These are phyloP conservation scores for Smithornis capensis DNA, from an alignment of 2,113 vertebrate genomes.

Conservation along the genomic window DNA sequence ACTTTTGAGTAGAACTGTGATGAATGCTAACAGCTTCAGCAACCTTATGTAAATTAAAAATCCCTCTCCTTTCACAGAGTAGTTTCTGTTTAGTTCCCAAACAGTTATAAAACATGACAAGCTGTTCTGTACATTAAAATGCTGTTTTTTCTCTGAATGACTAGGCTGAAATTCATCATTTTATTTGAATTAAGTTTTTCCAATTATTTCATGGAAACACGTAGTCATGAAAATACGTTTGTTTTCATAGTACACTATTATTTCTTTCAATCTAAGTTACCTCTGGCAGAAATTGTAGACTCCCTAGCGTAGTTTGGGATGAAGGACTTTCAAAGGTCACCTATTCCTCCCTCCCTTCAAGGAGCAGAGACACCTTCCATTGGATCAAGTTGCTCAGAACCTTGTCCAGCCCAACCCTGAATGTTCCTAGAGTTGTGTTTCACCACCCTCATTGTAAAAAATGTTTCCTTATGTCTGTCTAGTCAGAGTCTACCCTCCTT, in stretches of 20 bases:
- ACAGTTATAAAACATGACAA: background rate
- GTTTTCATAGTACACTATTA: background rate
- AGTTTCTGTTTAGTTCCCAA: background rate
- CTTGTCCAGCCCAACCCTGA: background rate
- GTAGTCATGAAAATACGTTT: background rate
- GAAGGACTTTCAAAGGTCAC: background rate
- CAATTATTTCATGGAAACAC: background rate
- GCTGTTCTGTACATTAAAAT: background rate
- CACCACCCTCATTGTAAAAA: background rate
- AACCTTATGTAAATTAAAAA: background rate
- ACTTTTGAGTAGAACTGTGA: background rate
- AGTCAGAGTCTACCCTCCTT: background rate
- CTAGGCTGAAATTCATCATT: background rate
- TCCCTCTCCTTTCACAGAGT: background rate
- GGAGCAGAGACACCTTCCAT: background rate
- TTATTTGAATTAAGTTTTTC: background rate
- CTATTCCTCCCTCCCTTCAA: background rate
- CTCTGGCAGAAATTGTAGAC: background rate
- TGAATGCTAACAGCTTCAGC: conserved; percentile 1
- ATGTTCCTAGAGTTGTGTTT: background rate
- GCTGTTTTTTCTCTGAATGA: background rate
- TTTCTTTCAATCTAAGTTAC: background rate
- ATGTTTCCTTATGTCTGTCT: background rate
- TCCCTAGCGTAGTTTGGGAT: background rate
- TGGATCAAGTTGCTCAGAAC: background rate